Base-by-base conservation (phyloP, 2,888 invertebrate genomes). In the Pseudanteris insignis region DNA sequence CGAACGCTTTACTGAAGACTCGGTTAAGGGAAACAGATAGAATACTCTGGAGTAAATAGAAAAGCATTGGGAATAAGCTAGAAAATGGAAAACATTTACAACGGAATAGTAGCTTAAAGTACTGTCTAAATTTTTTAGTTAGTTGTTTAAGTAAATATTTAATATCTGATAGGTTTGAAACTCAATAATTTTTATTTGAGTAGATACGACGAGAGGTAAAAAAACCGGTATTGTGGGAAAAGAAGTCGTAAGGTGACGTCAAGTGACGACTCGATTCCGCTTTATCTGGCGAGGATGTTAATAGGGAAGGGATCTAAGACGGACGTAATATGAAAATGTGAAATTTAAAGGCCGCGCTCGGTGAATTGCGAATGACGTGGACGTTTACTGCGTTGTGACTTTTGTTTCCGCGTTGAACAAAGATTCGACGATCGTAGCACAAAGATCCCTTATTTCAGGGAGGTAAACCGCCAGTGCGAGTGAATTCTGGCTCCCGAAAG, bases 391-490 rank as follows among this genome's bases (percentile, higher is more conserved):
- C 37, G 41, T 24, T 29, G 54, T 32, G 48, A 54, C 53, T 54
- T 58, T 63, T 63, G 57, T 57, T 62, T 57, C 53, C 38, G 24
- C 26, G 21, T 38, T 43, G 57, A 62, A 62, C 53, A 62, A 63
- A 57, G 62, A 63, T 63, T 40, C 57, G 30, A 50, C 57, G 62
- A 57, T 51, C 57, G 57, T 7, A 21, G 46, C 34, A 63, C 53
- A 59, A 63, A 59, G 63, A 63, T 44, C 40, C 54, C 54, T 59
- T 59, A 59, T 54, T 55, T 59, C 14, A 50, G 18, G 4, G 55
- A 59, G 59, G 51, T 55, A 59, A 51, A 55, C 54, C 58, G 38
- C 48, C 48, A 51, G 51, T 47, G 30, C 50, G 55, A 37, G 44
- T 51, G 44, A 48, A 58, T 54, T 48, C 48, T 53, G 58, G 54